phyloP scores from a whole-genome alignment of 2,888 invertebrate genomes.

The Sialis lutaria region DNA sequence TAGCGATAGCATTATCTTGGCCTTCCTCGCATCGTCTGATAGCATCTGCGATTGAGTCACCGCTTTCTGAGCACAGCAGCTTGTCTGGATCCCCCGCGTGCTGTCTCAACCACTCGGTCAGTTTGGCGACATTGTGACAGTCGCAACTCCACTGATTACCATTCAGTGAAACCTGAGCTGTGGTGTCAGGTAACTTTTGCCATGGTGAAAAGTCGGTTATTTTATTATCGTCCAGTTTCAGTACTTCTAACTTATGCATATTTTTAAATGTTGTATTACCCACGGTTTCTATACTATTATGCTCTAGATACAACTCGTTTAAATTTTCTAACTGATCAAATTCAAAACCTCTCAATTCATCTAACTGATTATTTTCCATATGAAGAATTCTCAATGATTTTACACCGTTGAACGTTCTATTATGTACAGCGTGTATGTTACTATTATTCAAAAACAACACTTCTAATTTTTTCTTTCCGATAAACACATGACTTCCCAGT shows the following conservation, averaged over 20 bases:
- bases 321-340: constrained; percentile 58
- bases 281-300: constrained; percentile 55
- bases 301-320: constrained; percentile 57
- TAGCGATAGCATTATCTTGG: constrained; percentile 47
- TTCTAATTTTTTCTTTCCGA: constrained; percentile 67
- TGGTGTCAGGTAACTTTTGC: constrained; percentile 37
- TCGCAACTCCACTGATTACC: constrained; percentile 76
- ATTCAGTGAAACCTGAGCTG: constrained; percentile 43
- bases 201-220: constrained; percentile 56
- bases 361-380: constrained; percentile 57
- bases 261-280: constrained; percentile 61
- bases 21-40: constrained; percentile 39
- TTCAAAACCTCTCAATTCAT: constrained; percentile 55
- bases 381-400: constrained; percentile 54
- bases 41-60: constrained; percentile 32
- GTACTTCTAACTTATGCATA: constrained; percentile 50
- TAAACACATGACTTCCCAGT: constrained; percentile 70
- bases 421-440: constrained; percentile 56
- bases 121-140: constrained; percentile 49
- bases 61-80: constrained; percentile 46
- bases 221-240: constrained; percentile 60
- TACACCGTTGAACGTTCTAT: constrained; percentile 68
- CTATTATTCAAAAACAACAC: constrained; percentile 64
- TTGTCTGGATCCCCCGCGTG: constrained; percentile 49
- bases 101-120: constrained; percentile 52